Percentiles rank a stretch among this genome's conserved stretches.
Conservation (phyloP, 1,140 invertebrate genomes). For the Drosophila sp. region DNA sequence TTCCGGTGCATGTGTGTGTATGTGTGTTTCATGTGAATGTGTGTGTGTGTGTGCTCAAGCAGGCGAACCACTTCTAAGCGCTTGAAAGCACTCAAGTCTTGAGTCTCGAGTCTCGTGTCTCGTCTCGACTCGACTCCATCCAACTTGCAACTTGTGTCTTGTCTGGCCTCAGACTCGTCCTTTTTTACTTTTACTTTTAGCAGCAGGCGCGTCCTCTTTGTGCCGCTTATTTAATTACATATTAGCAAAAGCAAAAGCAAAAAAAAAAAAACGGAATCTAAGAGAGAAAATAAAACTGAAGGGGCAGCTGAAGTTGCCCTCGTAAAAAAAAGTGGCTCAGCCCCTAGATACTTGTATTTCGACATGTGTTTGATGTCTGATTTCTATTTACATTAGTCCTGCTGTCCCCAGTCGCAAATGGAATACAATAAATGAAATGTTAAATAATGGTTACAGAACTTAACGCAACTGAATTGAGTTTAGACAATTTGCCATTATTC, state of each 20-base stretch:
- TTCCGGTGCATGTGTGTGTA: constrained; percentile 61
- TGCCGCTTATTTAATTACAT: constrained; percentile 82
- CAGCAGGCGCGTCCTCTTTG: constrained; percentile 59
- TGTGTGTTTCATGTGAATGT: neutral
- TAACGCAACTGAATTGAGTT: constrained; percentile 12
- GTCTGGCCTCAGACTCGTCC: constrained; percentile 8
- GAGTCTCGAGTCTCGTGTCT: neutral
- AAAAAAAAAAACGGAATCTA: constrained; percentile 12
- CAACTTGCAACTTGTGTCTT: constrained; percentile 17
- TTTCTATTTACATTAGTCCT: constrained; percentile 44
- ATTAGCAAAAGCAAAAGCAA: constrained; percentile 70
- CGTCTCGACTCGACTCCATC: too few species aligned
- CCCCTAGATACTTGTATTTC: constrained; percentile 17
- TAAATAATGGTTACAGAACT: constrained; percentile 7
- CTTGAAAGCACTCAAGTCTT: constrained; percentile 62
- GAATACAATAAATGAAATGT: neutral
- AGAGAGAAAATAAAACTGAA: constrained; percentile 25
- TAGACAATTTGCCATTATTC: constrained; percentile 8
- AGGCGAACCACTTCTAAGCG: constrained; percentile 68
- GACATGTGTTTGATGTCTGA: constrained; percentile 51
- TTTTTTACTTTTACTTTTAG: constrained; percentile 43
- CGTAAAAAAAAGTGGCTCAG: constrained; percentile 38
- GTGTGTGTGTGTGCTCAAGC: constrained; percentile 54
- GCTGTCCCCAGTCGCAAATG: neutral
- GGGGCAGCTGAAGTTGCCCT: constrained; percentile 16